Conservation (phyloP, 2,888 invertebrate species). For the Spodoptera exigua region DNA sequence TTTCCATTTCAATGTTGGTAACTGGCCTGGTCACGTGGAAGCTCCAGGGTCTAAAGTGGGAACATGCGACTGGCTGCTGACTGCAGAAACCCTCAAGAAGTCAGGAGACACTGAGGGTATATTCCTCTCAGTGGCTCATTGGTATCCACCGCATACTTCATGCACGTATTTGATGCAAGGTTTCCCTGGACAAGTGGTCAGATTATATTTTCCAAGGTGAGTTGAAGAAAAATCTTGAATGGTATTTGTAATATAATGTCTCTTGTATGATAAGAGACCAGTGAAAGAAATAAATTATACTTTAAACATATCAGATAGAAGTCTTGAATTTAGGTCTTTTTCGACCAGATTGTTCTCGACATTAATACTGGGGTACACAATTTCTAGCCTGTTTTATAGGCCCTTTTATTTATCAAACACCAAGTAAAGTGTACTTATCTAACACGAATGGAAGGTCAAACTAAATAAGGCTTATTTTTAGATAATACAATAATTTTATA, state of each 20-base stretch:
- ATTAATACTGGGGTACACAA: too few species aligned
- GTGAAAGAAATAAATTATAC: too few species aligned
- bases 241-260: too few species aligned
- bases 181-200: constrained; percentile 95
- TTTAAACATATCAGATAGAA: too few species aligned
- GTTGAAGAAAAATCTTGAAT: constrained; percentile 9
- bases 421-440: too few species aligned
- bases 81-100: constrained; percentile 93
- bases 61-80: constrained; percentile 96
- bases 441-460: too few species aligned
- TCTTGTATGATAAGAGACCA: too few species aligned
- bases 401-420: too few species aligned
- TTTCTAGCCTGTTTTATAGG: too few species aligned
- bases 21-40: constrained; percentile 97
- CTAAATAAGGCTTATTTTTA: not conserved
- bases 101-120: constrained; percentile 96
- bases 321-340: too few species aligned
- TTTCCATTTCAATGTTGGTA: constrained; percentile 98
- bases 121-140: constrained; percentile 96
- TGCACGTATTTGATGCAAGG: constrained; percentile 97
- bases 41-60: constrained; percentile 96
- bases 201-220: constrained; percentile 96
- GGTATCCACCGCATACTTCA: constrained; percentile 98
- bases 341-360: too few species aligned
- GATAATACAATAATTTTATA: not conserved